phyloP scores from a whole-genome alignment of 2,113 vertebrate genomes.

The Oreochromis niloticus region DNA sequence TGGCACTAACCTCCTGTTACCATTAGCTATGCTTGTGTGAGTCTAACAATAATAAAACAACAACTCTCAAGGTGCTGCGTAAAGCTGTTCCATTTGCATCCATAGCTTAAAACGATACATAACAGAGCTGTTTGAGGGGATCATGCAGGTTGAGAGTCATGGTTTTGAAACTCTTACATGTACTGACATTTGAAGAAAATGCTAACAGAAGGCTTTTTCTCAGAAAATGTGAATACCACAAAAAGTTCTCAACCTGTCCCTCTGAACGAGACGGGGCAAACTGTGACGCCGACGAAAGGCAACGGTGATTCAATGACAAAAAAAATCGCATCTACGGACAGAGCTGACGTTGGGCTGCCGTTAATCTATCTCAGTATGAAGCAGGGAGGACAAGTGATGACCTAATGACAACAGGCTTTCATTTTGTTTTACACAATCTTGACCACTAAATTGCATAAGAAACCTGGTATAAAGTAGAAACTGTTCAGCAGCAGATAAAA shows the following conservation, averaged over 20 bases:
- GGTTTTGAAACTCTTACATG: not conserved
- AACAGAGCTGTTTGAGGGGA: conserved; percentile 14
- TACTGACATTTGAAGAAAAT: not conserved
- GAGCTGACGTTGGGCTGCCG: conserved; percentile 17
- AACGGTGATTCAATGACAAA: conserved; percentile 55
- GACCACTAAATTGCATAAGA: conserved; percentile 77
- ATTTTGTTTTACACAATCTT: conserved; percentile 64
- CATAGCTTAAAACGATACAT: not conserved
- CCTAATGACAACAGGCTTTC: conserved; percentile 51
- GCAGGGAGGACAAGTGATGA: conserved; percentile 38
- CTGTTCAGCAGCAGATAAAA: conserved; percentile 78
- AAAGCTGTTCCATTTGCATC: conserved; percentile 25
- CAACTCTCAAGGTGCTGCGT: not conserved
- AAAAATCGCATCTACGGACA: conserved; percentile 22
- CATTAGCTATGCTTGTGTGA: not conserved
- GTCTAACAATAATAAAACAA: not conserved
- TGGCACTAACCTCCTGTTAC: conserved; percentile 29
- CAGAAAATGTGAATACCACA: not conserved
- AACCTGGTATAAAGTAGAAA: conserved; percentile 80
- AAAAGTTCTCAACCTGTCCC: not conserved
- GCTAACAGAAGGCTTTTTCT: conserved; percentile 16
- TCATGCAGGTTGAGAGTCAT: conserved; percentile 26
- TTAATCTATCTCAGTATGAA: conserved; percentile 25
- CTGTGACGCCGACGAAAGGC: conserved; percentile 53
- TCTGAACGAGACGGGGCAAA: conserved; percentile 7